Conservation (phyloP, 2,888 invertebrate species). For the Deilephila elpenor region DNA sequence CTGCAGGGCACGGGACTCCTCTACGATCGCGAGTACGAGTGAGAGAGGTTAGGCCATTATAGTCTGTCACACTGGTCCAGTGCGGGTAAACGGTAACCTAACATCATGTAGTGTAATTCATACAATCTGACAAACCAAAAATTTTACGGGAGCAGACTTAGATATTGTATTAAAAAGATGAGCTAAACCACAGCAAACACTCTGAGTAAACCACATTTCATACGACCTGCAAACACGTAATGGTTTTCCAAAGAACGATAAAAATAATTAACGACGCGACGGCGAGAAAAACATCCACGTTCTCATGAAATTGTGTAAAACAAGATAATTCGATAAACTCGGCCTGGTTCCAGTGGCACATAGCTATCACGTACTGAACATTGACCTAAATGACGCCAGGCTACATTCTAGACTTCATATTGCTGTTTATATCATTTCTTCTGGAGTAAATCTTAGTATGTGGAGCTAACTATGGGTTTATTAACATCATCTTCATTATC, state of each 20-base stretch:
- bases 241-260: constrained; percentile 10
- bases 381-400: background rate
- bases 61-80: too few relatives aligned
- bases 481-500: too few relatives aligned
- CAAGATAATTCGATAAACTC: constrained; percentile 9
- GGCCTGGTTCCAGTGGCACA: background rate
- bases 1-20: too few relatives aligned
- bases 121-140: too few relatives aligned
- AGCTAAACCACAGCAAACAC: background rate
- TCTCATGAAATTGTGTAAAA: constrained; percentile 9
- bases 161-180: too few relatives aligned
- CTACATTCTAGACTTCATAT: background rate
- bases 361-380: background rate
- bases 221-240: background rate
- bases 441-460: too few relatives aligned
- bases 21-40: too few relatives aligned
- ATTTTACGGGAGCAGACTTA: too few relatives aligned
- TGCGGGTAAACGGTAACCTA: too few relatives aligned
- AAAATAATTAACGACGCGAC: constrained; percentile 1
- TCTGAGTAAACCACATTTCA: background rate
- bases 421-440: background rate
- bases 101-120: too few relatives aligned
- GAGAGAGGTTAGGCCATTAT: too few relatives aligned
- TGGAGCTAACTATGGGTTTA: too few relatives aligned
- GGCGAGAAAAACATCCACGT: constrained; percentile 1